These are phyloP conservation scores for Trichonephila inaurata DNA, from an alignment of 1,140 invertebrate genomes.

Conservation along the genomic window DNA sequence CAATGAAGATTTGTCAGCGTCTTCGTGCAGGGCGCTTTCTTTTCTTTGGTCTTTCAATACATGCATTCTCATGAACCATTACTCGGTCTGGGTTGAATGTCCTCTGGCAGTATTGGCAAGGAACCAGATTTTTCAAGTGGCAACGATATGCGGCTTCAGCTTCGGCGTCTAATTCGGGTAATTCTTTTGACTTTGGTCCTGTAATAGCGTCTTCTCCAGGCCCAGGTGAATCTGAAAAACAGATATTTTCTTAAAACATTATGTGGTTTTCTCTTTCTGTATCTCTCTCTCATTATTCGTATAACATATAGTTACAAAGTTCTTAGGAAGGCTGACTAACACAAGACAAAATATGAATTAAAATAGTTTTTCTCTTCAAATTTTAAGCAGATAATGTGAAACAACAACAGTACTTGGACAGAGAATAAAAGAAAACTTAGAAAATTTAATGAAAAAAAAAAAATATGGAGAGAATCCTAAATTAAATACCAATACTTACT, in stretches of 20 bases:
- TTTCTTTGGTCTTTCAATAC: slow-evolving; percentile 46
- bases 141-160: slow-evolving; percentile 28
- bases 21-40: neutral
- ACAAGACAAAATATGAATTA: no score
- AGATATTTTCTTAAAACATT: neutral
- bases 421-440: no score
- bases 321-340: no score
- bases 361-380: no score
- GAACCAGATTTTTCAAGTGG: slow-evolving; percentile 41
- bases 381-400: no score
- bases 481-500: no score
- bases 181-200: neutral
- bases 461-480: no score
- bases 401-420: no score
- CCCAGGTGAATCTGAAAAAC: neutral
- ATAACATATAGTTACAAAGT: no score
- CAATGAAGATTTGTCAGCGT: neutral
- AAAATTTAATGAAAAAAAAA: no score
- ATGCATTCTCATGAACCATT: slow-evolving; percentile 46
- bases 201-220: neutral
- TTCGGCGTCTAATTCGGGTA: slow-evolving; percentile 29
- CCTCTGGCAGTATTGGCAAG: slow-evolving; percentile 23
- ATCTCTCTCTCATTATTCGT: neutral
- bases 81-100: slow-evolving; percentile 57
- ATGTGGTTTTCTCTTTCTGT: neutral